These are phyloP conservation scores for Paracanthobrama guichenoti DNA, from an alignment of 2,113 vertebrate species.

Conservation along the genomic window DNA sequence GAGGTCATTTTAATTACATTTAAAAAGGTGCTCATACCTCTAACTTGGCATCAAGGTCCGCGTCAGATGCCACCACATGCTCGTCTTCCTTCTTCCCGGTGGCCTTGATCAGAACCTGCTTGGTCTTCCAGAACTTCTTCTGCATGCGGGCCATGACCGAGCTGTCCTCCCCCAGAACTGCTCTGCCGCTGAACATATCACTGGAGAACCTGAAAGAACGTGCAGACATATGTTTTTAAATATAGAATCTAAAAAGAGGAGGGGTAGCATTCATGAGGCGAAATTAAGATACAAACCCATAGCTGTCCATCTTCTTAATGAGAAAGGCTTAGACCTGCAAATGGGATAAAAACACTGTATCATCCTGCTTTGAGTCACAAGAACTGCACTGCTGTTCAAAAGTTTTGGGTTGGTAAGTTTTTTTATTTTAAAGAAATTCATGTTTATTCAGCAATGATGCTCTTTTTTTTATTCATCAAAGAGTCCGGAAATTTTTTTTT, in stretches of 20 bases:
- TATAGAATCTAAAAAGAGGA: background rate
- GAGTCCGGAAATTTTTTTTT: background rate
- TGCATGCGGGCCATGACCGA: constrained; percentile 82
- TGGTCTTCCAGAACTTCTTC: constrained; percentile 86
- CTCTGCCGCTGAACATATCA: constrained; percentile 74
- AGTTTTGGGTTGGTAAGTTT: background rate
- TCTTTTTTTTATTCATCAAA: too few relatives aligned
- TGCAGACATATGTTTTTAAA: background rate
- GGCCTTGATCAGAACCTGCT: constrained; percentile 83
- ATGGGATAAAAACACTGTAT: background rate
- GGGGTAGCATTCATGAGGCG: background rate
- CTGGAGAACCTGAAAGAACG: constrained; percentile 65
- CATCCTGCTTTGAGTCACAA: background rate
- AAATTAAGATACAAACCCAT: constrained; percentile 41
- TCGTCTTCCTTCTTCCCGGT: constrained; percentile 87
- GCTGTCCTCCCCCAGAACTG: constrained; percentile 71
- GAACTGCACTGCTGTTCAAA: background rate
- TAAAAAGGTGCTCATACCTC: constrained; percentile 67
- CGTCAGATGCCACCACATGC: constrained; percentile 80
- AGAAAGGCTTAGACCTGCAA: constrained; percentile 34
- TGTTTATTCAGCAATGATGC: background rate
- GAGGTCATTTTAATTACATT: background rate
- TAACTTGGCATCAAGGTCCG: constrained; percentile 81
- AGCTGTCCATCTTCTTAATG: constrained; percentile 47
- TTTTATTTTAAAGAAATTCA: background rate